Conservation (phyloP, 30 jellyfish, hydroid and myxozoan genomes). For the Chrysaora quinquecirrha region DNA sequence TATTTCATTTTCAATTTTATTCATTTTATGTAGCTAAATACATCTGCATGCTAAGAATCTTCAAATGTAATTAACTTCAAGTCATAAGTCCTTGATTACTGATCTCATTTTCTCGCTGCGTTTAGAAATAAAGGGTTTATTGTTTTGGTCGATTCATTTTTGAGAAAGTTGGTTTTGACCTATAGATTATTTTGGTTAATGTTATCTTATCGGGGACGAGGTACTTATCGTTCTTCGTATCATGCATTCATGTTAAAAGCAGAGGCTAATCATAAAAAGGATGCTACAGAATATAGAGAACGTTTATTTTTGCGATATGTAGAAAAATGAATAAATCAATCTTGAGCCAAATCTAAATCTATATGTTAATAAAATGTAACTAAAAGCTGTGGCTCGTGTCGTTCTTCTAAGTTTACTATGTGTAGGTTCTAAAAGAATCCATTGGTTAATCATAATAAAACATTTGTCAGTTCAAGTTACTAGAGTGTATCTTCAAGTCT, state of each 20-base stretch:
- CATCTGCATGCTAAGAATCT: too few relatives aligned
- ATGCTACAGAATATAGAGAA: not conserved
- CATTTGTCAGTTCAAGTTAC: not conserved
- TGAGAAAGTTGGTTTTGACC: too few relatives aligned
- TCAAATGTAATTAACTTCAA: too few relatives aligned
- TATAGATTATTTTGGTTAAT: too few relatives aligned
- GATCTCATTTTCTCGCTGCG: too few relatives aligned
- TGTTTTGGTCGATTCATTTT: too few relatives aligned
- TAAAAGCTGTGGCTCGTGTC: constrained; percentile 9
- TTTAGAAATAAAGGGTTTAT: too few relatives aligned
- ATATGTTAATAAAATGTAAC: constrained; percentile 27
- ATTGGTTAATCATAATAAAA: not conserved
- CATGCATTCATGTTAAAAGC: not conserved
- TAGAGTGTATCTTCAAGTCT: constrained; percentile 17
- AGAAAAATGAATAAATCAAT: constrained; percentile 15
- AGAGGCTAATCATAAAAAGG: not conserved
- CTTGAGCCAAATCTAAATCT: constrained; percentile 65
- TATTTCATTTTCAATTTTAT: too few relatives aligned
- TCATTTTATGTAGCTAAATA: too few relatives aligned
- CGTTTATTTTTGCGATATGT: constrained; percentile 6
- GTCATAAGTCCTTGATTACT: too few relatives aligned
- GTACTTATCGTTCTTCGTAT: not conserved
- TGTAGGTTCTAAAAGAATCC: not conserved
- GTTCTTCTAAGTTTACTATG: not conserved
- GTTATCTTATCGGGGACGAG: too few relatives aligned